Percentiles rank a stretch among this genome's conserved stretches.
phyloP scores from a whole-genome alignment of 2,888 invertebrate genomes.

The Trissoscelio sp. region DNA sequence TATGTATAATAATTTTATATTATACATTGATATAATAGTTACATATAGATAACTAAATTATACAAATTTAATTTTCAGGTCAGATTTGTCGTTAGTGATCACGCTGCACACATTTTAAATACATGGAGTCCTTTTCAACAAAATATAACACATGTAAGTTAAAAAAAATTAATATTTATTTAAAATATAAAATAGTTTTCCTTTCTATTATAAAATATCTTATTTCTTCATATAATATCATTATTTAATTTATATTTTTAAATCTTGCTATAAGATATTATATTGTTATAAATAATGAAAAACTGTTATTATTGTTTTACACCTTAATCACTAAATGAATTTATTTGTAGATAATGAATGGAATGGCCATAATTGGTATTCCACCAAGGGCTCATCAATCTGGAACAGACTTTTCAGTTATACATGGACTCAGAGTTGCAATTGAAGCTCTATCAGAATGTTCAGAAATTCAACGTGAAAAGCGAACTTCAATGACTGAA shows the following conservation, averaged over 20 bases:
- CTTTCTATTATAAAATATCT: too few relatives aligned
- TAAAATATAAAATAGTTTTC: too few relatives aligned
- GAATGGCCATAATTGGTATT: slow-evolving; percentile 92
- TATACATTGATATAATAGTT: too few relatives aligned
- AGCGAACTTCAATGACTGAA: slow-evolving; percentile 84
- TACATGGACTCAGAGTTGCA: slow-evolving; percentile 93
- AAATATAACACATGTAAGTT: slow-evolving; percentile 90
- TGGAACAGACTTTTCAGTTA: slow-evolving; percentile 88
- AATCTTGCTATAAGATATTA: too few relatives aligned
- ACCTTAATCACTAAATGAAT: too few relatives aligned
- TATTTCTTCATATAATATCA: too few relatives aligned
- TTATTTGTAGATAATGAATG: slow-evolving; percentile 93
- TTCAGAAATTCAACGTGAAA: slow-evolving; percentile 89
- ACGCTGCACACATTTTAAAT: slow-evolving; percentile 92
- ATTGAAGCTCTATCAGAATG: slow-evolving; percentile 93
- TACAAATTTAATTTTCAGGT: too few relatives aligned
- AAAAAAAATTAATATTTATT: slow-evolving; percentile 69
- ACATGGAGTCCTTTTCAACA: slow-evolving; percentile 93
- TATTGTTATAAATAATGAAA: too few relatives aligned
- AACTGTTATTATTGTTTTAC: too few relatives aligned
- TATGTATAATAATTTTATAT: neutral
- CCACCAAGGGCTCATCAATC: slow-evolving; percentile 87
- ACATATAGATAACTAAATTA: too few relatives aligned
- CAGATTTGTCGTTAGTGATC: slow-evolving; percentile 94
- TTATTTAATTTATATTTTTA: too few relatives aligned